Percentiles rank a stretch among this genome's conserved stretches.
These are phyloP conservation scores for Drosophila quinaria DNA, from an alignment of 2,888 invertebrate species.

Conservation along the genomic window DNA sequence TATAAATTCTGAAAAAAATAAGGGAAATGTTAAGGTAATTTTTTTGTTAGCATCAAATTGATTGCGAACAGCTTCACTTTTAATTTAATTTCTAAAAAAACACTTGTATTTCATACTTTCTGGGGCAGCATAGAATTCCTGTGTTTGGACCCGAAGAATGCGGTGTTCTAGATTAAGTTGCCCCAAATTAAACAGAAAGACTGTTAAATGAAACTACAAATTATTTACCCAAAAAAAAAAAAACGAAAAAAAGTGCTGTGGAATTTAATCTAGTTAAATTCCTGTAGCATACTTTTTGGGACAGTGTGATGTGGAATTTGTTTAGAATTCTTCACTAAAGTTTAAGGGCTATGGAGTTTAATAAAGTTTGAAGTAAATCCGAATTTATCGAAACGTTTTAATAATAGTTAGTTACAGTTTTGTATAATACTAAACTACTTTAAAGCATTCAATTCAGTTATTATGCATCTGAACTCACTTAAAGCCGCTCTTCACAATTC, in stretches of 20 bases:
- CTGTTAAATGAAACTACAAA: no score
- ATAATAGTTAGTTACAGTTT: background rate
- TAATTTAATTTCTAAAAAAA: background rate
- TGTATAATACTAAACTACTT: background rate
- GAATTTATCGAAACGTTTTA: background rate
- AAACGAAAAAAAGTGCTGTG: no score
- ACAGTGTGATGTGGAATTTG: background rate
- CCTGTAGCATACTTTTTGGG: background rate
- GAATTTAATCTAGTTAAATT: no score
- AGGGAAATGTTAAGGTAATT: background rate
- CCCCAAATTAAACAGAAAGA: no score
- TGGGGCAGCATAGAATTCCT: background rate
- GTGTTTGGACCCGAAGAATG: background rate
- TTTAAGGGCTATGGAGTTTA: no score
- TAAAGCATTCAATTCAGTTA: conserved; percentile 3
- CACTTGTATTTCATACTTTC: background rate
- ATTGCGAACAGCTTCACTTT: background rate
- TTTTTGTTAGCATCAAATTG: no score
- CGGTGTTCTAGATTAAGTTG: no score
- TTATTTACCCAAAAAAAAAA: no score
- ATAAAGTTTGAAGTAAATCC: background rate
- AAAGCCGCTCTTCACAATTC: conserved; percentile 23
- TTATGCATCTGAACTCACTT: conserved; percentile 2
- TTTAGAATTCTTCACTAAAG: background rate
- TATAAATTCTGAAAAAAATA: background rate